phyloP scores from a whole-genome alignment of 1,140 invertebrate species.

The Brachionus asplanchnoidis region DNA sequence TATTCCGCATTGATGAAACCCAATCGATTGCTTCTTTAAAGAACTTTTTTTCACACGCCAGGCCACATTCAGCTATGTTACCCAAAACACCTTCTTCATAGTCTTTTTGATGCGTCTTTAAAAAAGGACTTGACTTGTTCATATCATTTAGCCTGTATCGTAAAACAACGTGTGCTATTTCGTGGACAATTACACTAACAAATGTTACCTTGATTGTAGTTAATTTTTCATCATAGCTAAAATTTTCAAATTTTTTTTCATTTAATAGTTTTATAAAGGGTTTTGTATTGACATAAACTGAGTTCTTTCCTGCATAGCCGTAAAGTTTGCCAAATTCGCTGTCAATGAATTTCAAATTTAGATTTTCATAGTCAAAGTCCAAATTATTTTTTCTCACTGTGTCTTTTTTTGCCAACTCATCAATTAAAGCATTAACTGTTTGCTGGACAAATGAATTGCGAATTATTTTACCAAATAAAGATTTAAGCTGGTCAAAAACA shows the following conservation, averaged over 20 bases:
- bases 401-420: not conserved
- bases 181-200: not conserved
- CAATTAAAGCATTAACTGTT: not conserved
- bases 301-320: not conserved
- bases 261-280: not conserved
- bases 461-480: not conserved
- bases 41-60: not conserved
- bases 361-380: not conserved
- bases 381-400: not conserved
- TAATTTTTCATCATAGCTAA: not conserved
- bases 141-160: not conserved
- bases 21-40: not conserved
- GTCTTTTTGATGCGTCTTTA: not conserved
- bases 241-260: not conserved
- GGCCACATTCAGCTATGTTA: not conserved
- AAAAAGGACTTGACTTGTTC: not conserved
- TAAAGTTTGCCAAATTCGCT: not conserved
- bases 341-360: not conserved
- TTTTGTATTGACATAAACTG: not conserved
- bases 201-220: not conserved
- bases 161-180: not conserved
- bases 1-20: not conserved
- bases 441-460: not conserved
- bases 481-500: not conserved
- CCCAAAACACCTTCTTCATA: not conserved